Percentiles rank a stretch among this genome's conserved stretches.
Evolutionary conservation across 2,113 vertebrate species (phyloP).

Genomic region (Rhinolophus sinicus): DNA sequence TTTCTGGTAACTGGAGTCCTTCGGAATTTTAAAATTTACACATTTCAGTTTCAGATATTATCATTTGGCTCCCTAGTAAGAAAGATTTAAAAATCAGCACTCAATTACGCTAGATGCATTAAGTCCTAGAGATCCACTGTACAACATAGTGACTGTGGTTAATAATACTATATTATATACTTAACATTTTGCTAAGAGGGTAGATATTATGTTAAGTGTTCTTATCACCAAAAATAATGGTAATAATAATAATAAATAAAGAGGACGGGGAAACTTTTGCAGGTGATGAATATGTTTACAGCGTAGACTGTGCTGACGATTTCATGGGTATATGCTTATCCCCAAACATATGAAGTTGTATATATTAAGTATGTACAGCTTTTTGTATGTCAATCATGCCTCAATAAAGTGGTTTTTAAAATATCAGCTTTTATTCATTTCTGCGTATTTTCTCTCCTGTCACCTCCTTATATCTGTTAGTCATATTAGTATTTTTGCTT

Average conservation of each 20-base stretch:
- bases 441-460: background rate
- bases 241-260: background rate
- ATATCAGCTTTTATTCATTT: constrained; percentile 25
- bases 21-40: background rate
- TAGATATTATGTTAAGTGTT: background rate
- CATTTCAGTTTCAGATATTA: constrained; percentile 30
- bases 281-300: background rate
- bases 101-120: background rate
- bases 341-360: background rate
- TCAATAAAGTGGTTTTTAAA: background rate
- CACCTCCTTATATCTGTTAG: constrained; percentile 13
- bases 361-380: background rate
- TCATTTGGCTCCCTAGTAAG: background rate
- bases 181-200: background rate
- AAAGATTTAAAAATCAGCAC: constrained; percentile 14
- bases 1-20: constrained; percentile 11
- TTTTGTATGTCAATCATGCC: background rate
- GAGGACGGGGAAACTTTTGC: background rate
- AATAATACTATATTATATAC: background rate
- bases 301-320: background rate
- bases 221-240: background rate
- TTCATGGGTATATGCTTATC: background rate
- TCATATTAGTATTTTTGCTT: constrained; percentile 1
- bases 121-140: background rate
- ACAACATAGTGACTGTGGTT: background rate